Percentiles rank a stretch among this genome's conserved stretches.
Evolutionary conservation across 2,797 vertebrate genomes (phyloP).

Genomic region (Chelidonichthys spinosus): DNA sequence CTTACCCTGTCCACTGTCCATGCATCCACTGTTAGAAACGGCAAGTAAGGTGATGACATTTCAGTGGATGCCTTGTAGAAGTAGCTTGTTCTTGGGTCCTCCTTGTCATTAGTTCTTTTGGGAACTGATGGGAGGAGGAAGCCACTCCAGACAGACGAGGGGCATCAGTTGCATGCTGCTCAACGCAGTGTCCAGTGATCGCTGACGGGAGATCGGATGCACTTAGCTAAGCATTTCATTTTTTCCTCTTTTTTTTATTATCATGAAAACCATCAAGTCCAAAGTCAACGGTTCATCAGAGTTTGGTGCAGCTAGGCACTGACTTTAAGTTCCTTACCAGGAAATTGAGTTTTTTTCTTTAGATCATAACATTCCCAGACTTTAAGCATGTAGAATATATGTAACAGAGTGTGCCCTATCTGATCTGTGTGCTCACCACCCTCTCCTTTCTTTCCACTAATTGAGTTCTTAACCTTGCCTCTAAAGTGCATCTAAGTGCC

Average conservation of each 20-base stretch:
- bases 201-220: slow-evolving; percentile 63
- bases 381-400: slow-evolving; percentile 78
- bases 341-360: slow-evolving; percentile 57
- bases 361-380: slow-evolving; percentile 78
- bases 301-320: slow-evolving; percentile 55
- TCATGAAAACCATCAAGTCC: slow-evolving; percentile 51
- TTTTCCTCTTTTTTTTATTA: slow-evolving; percentile 36
- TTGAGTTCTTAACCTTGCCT: slow-evolving; percentile 72
- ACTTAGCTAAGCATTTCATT: slow-evolving; percentile 58
- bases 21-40: slow-evolving; percentile 54
- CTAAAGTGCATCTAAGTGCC: slow-evolving; percentile 79
- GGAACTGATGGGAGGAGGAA: slow-evolving; percentile 46
- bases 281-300: slow-evolving; percentile 72
- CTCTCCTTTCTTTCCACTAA: slow-evolving; percentile 69
- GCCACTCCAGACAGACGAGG: slow-evolving; percentile 49
- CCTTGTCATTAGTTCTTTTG: slow-evolving; percentile 27
- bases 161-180: slow-evolving; percentile 43
- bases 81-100: slow-evolving; percentile 28
- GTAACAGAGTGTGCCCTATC: slow-evolving; percentile 71
- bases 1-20: slow-evolving; percentile 52
- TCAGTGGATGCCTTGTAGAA: slow-evolving; percentile 63
- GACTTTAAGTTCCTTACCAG: slow-evolving; percentile 38
- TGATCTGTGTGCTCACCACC: slow-evolving; percentile 70
- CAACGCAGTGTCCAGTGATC: slow-evolving; percentile 35
- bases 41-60: slow-evolving; percentile 48